Base-by-base conservation (phyloP, 92 coral and sea anemone species). In the Bergia puertoricense region DNA sequence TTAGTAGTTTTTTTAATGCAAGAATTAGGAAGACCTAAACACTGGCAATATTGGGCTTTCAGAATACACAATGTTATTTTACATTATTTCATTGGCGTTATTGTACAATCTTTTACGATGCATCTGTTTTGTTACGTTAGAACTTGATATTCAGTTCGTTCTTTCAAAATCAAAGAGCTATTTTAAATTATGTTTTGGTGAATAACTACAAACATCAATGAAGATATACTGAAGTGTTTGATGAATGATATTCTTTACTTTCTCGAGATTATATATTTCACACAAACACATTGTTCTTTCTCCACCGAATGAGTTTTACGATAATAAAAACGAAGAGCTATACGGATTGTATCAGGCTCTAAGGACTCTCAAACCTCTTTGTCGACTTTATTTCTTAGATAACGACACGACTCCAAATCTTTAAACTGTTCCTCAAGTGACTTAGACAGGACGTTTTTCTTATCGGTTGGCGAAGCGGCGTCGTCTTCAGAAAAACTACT, bases 361-460 rank as follows among this genome's bases (percentile, higher is more conserved):
- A 11, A 54, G 59, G 11, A 13, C 59, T 62, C 22, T 62, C n/a
- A 22, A 16, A 62, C 30, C 15, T 37, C 73, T 38, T 16, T 16
- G 41, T 51, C 71, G 72, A 37, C 77, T 45, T 46, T 50, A 15
- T 45, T 62, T 82, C 91, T 88, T 18, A 94, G 90, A 79, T 94
- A 93, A 0, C 98, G 90, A 65, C 98, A 94, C 37, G 92, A 73
- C 65, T 89, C 95, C 56, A 94, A 89, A 15, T 92, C 90, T 74
- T 90, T 89, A 67, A 94, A 94, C 66, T 94, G 94, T 15, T 91
- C 98, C 78, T 94, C 94, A 6, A 94, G 74, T 8, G 92, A 77
- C 38, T 62, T 62, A 2, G 69, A 62, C 69, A 62, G 30, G 7
- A 62, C 4, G 82, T 14, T 18, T 50, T 66, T 46, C 66, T 37